Base-by-base conservation (phyloP, 2,797 vertebrate species). In the Acanthurus leucopareius region DNA sequence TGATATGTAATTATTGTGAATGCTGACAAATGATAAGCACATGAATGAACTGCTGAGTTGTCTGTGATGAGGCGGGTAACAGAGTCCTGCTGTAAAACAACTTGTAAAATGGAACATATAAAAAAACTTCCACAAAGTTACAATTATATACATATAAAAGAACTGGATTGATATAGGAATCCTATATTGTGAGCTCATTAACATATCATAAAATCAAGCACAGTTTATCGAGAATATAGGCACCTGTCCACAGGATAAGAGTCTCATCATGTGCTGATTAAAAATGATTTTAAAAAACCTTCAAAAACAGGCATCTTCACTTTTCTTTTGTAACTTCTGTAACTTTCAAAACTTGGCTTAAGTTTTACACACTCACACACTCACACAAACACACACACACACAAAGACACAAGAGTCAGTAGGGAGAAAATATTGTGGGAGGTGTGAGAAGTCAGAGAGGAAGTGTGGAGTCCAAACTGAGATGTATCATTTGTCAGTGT, bases 121-220 rank as follows among this genome's bases (percentile, higher is more conserved):
- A 68, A 52, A 32, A 9, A 32, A 32, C 5, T 69, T 17, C 9
- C 25, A 74, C 49, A 77, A 54, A 68, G 19, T 64, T 10, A 1
- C 1, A 7, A 2, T 3, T 67, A 74, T 85, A 47, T 60, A 87
- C 73, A 87, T 76, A 79, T 75, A 73, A 67, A 86, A 76, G 28
- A 71, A 51, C 0, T 69, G 2, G 48, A 75, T 54, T 59, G 40
- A 67, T 65, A 70, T 42, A 75, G 15, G 9, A 82, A 45, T 7
- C 52, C 40, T 65, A 57, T 42, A 80, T 42, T 19, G 22, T 16
- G 2, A 65, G 38, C 32, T 69, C n/a, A 72, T 63, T 65, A n/a
- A 2, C 5, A 68, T 8, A 2, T 32, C 28, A 76, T 80, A 60
- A 75, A 82, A 76, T 68, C 5, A 60, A 60, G 2, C 0, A 10